Evolutionary conservation across 2,113 vertebrate genomes (phyloP).

Genomic region (Mustela lutreola): DNA sequence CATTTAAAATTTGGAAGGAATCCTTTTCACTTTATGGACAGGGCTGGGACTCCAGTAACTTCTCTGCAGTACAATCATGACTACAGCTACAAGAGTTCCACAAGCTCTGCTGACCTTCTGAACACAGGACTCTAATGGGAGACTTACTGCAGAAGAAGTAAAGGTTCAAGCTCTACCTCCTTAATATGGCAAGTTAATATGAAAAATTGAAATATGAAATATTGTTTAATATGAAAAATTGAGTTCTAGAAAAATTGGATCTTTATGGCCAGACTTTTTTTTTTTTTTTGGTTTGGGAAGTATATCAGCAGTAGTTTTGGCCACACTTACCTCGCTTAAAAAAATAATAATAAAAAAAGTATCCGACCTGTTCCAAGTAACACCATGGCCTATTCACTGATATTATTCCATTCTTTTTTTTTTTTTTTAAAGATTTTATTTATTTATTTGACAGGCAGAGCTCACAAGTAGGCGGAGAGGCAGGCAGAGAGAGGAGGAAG

Average conservation of each 20-base stretch:
- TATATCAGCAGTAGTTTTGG: background rate
- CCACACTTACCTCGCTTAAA: background rate
- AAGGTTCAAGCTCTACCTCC: background rate
- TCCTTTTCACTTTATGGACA: background rate
- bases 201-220: background rate
- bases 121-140: background rate
- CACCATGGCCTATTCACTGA: background rate
- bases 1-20: background rate
- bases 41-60: background rate
- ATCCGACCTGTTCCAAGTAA: background rate
- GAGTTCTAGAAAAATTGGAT: background rate
- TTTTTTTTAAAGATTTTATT: too few species aligned
- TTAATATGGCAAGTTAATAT: background rate
- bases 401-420: background rate
- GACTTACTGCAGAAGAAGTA: background rate
- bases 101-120: background rate
- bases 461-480: too few species aligned
- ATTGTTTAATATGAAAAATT: background rate
- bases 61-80: background rate
- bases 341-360: background rate
- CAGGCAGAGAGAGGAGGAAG: too few species aligned
- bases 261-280: background rate
- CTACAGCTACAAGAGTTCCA: background rate
- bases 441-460: too few species aligned
- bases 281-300: background rate